These are phyloP conservation scores for Petroica traversi DNA, from an alignment of 2,113 vertebrate genomes.

Conservation along the genomic window DNA sequence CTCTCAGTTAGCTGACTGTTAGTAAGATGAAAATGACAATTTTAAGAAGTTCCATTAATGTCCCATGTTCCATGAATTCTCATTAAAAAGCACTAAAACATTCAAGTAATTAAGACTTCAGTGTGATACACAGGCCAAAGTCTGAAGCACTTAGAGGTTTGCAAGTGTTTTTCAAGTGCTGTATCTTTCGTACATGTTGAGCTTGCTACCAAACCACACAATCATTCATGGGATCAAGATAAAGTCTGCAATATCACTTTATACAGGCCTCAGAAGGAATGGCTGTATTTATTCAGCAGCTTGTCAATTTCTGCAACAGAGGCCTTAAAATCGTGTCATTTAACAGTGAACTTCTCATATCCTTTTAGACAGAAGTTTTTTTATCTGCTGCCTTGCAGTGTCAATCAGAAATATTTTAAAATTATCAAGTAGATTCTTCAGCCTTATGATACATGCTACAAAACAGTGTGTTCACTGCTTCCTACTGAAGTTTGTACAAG, in stretches of 20 bases:
- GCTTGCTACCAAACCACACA: background rate
- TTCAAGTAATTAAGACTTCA: background rate
- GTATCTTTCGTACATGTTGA: accelerated
- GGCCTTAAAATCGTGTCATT: background rate
- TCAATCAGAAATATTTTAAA: background rate
- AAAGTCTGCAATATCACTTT: background rate
- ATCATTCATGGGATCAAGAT: background rate
- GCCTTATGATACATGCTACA: background rate
- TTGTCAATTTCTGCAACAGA: background rate
- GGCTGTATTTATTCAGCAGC: background rate
- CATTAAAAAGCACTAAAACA: background rate
- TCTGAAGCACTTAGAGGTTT: background rate
- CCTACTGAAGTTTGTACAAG: background rate
- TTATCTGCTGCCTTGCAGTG: background rate
- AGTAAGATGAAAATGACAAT: background rate
- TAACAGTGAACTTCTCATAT: background rate
- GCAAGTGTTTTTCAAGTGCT: background rate
- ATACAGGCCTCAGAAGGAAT: background rate
- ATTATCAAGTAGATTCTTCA: background rate
- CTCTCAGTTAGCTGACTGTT: background rate
- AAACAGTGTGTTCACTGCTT: background rate
- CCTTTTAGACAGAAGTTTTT: background rate
- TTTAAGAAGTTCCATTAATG: background rate
- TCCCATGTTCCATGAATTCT: background rate
- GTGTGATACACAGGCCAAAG: background rate